Evolutionary conservation across 2,113 vertebrate genomes (phyloP).

Genomic region (Sphaerodactylus townsendi): DNA sequence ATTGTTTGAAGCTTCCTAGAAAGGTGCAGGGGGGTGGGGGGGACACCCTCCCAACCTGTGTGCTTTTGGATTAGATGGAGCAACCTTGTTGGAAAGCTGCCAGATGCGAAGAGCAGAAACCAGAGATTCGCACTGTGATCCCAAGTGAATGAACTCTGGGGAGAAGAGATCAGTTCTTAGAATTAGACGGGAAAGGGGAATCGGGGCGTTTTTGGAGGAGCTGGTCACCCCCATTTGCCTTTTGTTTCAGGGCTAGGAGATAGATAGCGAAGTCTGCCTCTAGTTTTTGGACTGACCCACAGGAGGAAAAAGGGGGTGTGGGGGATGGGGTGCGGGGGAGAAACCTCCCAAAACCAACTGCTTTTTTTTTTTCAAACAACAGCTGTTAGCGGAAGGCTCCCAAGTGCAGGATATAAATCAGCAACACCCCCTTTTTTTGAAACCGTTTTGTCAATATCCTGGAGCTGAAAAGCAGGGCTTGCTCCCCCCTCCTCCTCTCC

Average conservation of each 20-base stretch:
- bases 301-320: neutral
- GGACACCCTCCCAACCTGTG: too few species aligned
- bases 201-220: neutral
- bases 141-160: neutral
- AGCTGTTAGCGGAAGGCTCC: conserved; percentile 13
- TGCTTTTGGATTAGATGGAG: too few species aligned
- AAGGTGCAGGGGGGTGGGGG: neutral
- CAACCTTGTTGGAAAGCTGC: neutral
- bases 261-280: neutral
- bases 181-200: neutral
- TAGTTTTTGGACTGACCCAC: too few species aligned
- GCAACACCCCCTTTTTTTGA: conserved; percentile 2
- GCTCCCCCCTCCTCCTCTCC: neutral
- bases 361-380: neutral
- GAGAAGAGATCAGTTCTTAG: neutral
- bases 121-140: neutral
- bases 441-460: conserved; percentile 1
- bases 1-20: neutral
- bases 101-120: neutral
- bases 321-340: too few species aligned
- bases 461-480: neutral
- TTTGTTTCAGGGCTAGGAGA: neutral
- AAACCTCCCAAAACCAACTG: too few species aligned
- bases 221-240: neutral
- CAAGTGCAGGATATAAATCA: conserved; percentile 2